Percentiles rank a stretch among this genome's conserved stretches.
Conservation (phyloP, 2,888 invertebrate genomes). For the Amphipyra berbera region DNA sequence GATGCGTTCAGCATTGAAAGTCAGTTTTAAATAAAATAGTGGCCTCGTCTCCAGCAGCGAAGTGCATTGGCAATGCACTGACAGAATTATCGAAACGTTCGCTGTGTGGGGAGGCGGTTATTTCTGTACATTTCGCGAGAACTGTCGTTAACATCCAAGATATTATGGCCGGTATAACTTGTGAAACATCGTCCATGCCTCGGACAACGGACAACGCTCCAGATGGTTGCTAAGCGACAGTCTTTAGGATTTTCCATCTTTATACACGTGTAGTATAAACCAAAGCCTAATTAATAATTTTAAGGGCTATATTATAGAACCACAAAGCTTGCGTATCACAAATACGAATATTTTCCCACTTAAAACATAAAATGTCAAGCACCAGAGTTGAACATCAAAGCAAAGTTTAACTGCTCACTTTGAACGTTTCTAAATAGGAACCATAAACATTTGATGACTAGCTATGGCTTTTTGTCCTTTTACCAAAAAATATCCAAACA, state of each 20-base stretch:
- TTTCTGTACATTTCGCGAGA: conserved; percentile 86
- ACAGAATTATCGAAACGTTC: conserved; percentile 81
- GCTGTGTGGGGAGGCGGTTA: conserved; percentile 79
- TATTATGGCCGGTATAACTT: conserved; percentile 74
- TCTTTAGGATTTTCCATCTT: conserved; percentile 13
- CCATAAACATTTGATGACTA: conserved; percentile 66
- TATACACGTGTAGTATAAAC: not conserved
- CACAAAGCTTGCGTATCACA: conserved; percentile 1
- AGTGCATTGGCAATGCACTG: conserved; percentile 83
- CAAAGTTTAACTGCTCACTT: conserved; percentile 67
- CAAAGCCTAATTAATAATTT: conserved; percentile 3
- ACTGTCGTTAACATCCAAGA: conserved; percentile 75
- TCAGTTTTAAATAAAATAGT: conserved; percentile 75
- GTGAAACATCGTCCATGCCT: conserved; percentile 64
- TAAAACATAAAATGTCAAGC: conserved; percentile 63
- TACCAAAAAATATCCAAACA: conserved; percentile 45
- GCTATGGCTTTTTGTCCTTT: conserved; percentile 52
- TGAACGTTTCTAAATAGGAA: conserved; percentile 65
- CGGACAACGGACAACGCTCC: conserved; percentile 63
- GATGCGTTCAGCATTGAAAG: conserved; percentile 68
- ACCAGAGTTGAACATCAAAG: conserved; percentile 69
- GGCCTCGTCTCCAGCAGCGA: conserved; percentile 81
- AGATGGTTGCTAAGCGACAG: conserved; percentile 37
- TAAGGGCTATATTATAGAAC: not conserved
- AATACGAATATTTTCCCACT: conserved; percentile 8